Evolutionary conservation across 2,797 vertebrate species (phyloP), one percentile per base, ranked within the genome.

Genomic region (Atherinosoma microstoma): DNA sequence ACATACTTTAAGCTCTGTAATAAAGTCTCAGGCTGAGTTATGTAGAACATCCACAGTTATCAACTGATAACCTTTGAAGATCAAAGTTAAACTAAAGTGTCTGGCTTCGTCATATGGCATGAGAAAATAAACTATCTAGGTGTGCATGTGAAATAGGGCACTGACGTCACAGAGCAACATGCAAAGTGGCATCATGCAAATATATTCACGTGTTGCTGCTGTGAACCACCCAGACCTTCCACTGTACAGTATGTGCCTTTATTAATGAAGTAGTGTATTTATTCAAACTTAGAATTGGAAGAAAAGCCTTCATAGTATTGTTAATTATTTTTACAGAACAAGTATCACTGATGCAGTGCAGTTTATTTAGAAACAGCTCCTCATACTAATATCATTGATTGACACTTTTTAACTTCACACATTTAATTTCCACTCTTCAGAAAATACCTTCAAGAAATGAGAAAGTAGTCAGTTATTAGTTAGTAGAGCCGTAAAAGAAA

Each of bases 131-230:
- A n/a, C 36, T 36, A 20, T 30, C 29, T 35, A 0, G 15, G 60
- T 13, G 40, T 15, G 47, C 20, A 6, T 47, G 53, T 13, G 24
- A 53, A 64, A 76, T 27, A 42, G 42, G 54, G 63, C 45, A 10
- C 27, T 29, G 27, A 51, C n/a, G 53, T 53, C 40, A 54, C 36
- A 68, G 64, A 49, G 73, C 7, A 68, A 62, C 68, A 92, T 91
- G 91, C 89, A 93, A 93, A 93, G 67, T 78, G 71, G 0, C 7
- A 11, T 73, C 58, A 91, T 92, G 89, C 89, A 93, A 93, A 93
- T 91, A 22, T 15, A n/a, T 77, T 67, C 53, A 67, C 70, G 42
- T 67, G 24, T 30, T 61, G 38, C 51, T 49, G 47, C 73, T 56
- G 54, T 36, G 32, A 61, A 58, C 24, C 35, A n/a, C 11, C 4